Base-by-base conservation (phyloP, 2,797 vertebrate species). In the Acridotheres tristis region DNA sequence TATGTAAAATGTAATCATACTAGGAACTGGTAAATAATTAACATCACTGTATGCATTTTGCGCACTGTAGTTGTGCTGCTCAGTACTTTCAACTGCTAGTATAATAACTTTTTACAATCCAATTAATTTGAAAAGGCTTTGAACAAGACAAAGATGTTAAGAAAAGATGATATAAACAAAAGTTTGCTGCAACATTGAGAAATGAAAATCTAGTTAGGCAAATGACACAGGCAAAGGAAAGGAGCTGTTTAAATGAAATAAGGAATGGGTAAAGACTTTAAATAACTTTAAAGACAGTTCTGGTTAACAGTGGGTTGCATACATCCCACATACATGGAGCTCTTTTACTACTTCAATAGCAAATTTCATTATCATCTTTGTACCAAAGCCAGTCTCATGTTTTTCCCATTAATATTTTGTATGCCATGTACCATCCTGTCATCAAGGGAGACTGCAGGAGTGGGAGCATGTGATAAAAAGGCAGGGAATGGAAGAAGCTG, bases 11-110 rank as follows among this genome's bases (percentile, higher is more conserved):
- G 29, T 58, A 91, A 85, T 92, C 82, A 85, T 65, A 66, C 20
- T 51, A 71, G 80, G 63, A 79, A 34, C 61, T 62, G 72, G 47
- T 94, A 71, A 91, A 93, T 93, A 89, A 89, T 89, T 88, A 91
- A 87, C 71, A 5, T 93, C 38, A 14, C 43, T 55, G 30, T 34
- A 13, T 58, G 40, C 48, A 1, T 66, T 40, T 59, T 50, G 32
- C 47, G 48, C 3, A 0, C 53, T 57, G 76, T 19, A 11, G 63
- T 17, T 58, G 57, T 73, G 91, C 40, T 73, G 47, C 69, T 96
- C 58, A 9, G 16, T 84, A 23, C 58, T 74, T 75, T 51, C 7
- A 85, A 5, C 67, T 88, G 63, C 73, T 36, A 17, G 59, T 42
- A 19, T 51, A 67, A 73, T 80, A 76, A 92, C 58, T 61, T 82